Evolutionary conservation across 2,888 invertebrate species (phyloP).

Genomic region (Hymenopus coronatus): DNA sequence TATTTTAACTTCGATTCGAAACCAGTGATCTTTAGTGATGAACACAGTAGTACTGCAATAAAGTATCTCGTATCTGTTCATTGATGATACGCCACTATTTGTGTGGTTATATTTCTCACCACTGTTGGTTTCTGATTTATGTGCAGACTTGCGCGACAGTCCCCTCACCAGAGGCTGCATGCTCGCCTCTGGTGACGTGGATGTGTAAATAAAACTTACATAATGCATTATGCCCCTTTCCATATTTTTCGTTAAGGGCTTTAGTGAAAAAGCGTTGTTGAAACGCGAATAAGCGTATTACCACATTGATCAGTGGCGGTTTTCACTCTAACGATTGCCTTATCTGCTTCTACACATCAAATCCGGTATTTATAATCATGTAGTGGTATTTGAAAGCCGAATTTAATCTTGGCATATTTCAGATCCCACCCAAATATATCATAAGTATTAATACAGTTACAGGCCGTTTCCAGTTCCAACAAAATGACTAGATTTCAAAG

Average conservation of each 20-base stretch:
- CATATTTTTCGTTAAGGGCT: neutral
- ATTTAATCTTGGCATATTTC: too few relatives aligned
- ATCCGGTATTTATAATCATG: too few relatives aligned
- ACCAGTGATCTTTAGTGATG: too few relatives aligned
- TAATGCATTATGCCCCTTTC: neutral
- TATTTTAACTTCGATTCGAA: too few relatives aligned
- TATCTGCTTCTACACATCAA: too few relatives aligned
- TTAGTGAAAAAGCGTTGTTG: neutral
- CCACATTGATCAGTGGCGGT: neutral
- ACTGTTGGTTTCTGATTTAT: neutral
- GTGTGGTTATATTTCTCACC: neutral
- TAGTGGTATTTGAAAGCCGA: too few relatives aligned
- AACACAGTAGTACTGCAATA: neutral
- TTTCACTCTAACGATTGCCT: neutral
- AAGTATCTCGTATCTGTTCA: neutral
- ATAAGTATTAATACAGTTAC: too few relatives aligned
- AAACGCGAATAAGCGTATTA: neutral
- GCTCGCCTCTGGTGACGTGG: neutral
- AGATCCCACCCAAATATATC: too few relatives aligned
- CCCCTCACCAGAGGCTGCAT: neutral
- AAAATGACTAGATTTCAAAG: too few relatives aligned
- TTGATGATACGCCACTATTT: neutral
- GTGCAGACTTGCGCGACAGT: neutral
- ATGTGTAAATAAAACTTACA: neutral
- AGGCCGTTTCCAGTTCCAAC: too few relatives aligned